Evolutionary conservation across 2,888 invertebrate genomes (phyloP).

Genomic region (Pyralis farinalis): DNA sequence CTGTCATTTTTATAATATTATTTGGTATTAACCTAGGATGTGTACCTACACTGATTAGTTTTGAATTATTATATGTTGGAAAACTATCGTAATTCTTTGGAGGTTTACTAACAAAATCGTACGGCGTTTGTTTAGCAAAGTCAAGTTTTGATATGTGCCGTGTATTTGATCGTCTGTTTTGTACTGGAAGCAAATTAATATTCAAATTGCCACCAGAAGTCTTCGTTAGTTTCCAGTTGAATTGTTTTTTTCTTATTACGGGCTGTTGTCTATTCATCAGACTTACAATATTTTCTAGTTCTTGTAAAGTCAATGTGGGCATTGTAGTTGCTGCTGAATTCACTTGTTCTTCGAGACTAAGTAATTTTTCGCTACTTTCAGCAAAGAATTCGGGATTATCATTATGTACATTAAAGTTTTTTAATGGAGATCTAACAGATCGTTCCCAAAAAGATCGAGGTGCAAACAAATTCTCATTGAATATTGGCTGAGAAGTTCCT

Average conservation of each 20-base stretch:
- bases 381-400: slow-evolving; percentile 32
- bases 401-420: slow-evolving; percentile 22
- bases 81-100: no score
- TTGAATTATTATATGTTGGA: no score
- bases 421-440: slow-evolving; percentile 56
- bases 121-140: no score
- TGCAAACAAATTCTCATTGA: slow-evolving; percentile 40
- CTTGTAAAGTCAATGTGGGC: slow-evolving; percentile 42
- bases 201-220: slow-evolving; percentile 16
- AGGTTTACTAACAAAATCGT: no score
- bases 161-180: no score
- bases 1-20: no score
- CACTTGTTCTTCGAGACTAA: slow-evolving; percentile 60
- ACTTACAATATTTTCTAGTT: slow-evolving; percentile 60
- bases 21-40: no score
- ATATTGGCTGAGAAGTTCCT: slow-evolving; percentile 28
- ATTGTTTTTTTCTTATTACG: slow-evolving; percentile 17
- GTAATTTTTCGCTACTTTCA: slow-evolving; percentile 49
- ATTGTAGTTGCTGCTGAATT: slow-evolving; percentile 40
- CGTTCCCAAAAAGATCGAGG: slow-evolving; percentile 65
- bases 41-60: no score
- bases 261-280: slow-evolving; percentile 34
- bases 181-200: not conserved
- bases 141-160: no score
- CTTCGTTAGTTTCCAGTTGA: slow-evolving; percentile 7